Percentiles rank a stretch among this genome's conserved stretches.
phyloP scores from a whole-genome alignment of 2,797 vertebrate genomes.

The Anguilla marmorata region DNA sequence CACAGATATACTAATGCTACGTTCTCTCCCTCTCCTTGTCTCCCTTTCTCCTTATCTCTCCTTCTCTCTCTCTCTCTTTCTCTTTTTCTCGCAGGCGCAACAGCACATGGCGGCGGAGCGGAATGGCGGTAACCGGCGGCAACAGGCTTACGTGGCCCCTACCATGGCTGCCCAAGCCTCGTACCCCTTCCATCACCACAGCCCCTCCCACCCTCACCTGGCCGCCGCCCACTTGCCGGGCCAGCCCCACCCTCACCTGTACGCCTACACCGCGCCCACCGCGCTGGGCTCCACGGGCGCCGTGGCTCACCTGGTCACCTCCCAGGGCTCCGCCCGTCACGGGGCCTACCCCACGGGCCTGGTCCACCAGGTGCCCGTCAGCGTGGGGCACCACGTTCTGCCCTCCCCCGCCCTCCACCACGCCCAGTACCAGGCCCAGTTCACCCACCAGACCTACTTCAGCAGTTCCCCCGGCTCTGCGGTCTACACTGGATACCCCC shows the following conservation, averaged over 20 bases:
- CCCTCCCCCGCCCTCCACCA: slow-evolving; percentile 95
- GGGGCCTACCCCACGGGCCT: slow-evolving; percentile 89
- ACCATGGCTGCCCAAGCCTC: slow-evolving; percentile 92
- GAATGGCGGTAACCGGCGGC: slow-evolving; percentile 84
- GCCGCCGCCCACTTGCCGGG: slow-evolving; percentile 82
- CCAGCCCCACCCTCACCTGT: slow-evolving; percentile 96
- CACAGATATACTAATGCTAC: too few species aligned
- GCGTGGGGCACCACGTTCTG: slow-evolving; percentile 92
- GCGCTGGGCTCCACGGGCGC: slow-evolving; percentile 92
- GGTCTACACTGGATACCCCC: slow-evolving; percentile 99
- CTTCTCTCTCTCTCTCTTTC: slow-evolving; percentile 21
- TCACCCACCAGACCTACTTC: slow-evolving; percentile 98
- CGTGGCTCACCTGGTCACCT: slow-evolving; percentile 93
- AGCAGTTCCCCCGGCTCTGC: slow-evolving; percentile 95
- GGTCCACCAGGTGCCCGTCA: slow-evolving; percentile 95
- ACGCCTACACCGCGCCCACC: slow-evolving; percentile 88
- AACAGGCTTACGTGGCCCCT: slow-evolving; percentile 97
- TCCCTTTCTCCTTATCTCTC: too few species aligned
- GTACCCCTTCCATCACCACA: slow-evolving; percentile 94
- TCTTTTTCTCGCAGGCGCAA: slow-evolving; percentile 76
- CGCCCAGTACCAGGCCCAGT: slow-evolving; percentile 96
- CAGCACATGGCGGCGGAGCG: slow-evolving; percentile 90
- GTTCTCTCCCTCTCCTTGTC: too few species aligned
- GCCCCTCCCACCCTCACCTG: slow-evolving; percentile 90
- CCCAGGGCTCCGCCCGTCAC: slow-evolving; percentile 89